Conservation (phyloP, 2,888 invertebrate genomes). For the Blomia tropicalis region DNA sequence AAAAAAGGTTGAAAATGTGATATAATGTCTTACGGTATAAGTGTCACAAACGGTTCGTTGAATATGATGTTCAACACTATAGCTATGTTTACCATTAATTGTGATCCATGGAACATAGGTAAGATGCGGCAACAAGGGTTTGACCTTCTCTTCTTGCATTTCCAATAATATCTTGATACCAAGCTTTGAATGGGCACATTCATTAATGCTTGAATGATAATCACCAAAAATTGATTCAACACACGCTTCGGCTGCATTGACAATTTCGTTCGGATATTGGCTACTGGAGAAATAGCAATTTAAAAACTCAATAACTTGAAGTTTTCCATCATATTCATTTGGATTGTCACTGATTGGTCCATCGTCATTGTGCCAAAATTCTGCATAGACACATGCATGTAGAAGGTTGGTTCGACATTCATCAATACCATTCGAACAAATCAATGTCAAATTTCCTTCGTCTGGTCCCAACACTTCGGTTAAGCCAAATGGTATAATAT, state of each 20-base stretch:
- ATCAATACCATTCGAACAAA: neutral
- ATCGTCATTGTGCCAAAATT: slow-evolving; percentile 17
- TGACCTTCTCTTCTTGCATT: neutral
- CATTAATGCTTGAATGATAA: neutral
- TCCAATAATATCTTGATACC: neutral
- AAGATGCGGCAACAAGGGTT: neutral
- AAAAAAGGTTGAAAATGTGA: neutral
- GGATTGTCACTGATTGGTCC: slow-evolving; percentile 1
- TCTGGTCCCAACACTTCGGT: neutral
- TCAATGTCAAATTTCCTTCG: neutral
- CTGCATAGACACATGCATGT: slow-evolving; percentile 15
- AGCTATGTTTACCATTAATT: slow-evolving; percentile 7
- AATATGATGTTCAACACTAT: slow-evolving; percentile 11
- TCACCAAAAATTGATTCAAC: slow-evolving; percentile 1
- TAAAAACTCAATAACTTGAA: slow-evolving; percentile 15
- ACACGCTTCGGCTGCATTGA: slow-evolving; percentile 4
- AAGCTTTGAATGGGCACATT: slow-evolving; percentile 3
- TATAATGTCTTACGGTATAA: neutral
- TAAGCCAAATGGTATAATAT: slow-evolving; percentile 16
- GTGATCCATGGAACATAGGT: slow-evolving; percentile 21
- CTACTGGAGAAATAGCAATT: slow-evolving; percentile 16
- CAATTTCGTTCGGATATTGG: neutral
- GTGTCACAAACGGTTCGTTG: slow-evolving; percentile 19
- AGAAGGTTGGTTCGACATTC: slow-evolving; percentile 16
- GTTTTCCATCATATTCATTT: slow-evolving; percentile 6